Conservation (phyloP, 2,888 invertebrate genomes). For the Brenthis daphne region DNA sequence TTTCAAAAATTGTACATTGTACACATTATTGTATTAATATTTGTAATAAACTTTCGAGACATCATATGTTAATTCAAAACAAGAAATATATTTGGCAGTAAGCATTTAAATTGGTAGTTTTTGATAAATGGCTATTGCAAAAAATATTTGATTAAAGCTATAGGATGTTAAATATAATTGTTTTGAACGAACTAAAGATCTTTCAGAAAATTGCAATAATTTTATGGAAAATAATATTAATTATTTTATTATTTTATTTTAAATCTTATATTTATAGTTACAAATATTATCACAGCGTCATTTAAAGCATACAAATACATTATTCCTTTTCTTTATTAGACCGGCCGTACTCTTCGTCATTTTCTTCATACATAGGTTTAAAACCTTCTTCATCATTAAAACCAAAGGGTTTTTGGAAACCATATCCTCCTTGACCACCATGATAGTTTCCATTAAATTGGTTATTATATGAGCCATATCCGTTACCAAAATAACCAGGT, state of each 20-base stretch:
- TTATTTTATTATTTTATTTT: background rate
- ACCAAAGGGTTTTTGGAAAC: slow-evolving; percentile 51
- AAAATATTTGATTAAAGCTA: too few species aligned
- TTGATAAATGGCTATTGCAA: too few species aligned
- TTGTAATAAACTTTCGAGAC: too few species aligned
- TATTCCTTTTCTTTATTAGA: slow-evolving; percentile 38
- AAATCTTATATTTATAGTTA: background rate
- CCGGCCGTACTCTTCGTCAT: slow-evolving; percentile 47
- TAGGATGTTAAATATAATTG: too few species aligned
- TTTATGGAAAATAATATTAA: background rate
- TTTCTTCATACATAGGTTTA: slow-evolving; percentile 38
- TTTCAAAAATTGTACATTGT: too few species aligned
- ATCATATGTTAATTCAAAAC: too few species aligned
- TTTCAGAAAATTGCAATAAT: too few species aligned
- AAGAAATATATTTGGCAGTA: too few species aligned
- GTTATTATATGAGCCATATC: slow-evolving; percentile 60
- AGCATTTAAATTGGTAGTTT: too few species aligned
- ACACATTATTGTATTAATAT: too few species aligned
- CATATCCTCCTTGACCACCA: slow-evolving; percentile 45
- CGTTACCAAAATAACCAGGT: slow-evolving; percentile 60
- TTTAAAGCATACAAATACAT: background rate
- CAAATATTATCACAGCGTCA: slow-evolving; percentile 33
- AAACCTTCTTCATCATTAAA: slow-evolving; percentile 47
- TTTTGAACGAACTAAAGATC: too few species aligned
- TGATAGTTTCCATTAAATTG: slow-evolving; percentile 74